A percentile compares a stretch with the other conserved stretches of the same genome.
Evolutionary conservation across 2,888 invertebrate species (phyloP).

Genomic region (Rotaria magnacalcarata): DNA sequence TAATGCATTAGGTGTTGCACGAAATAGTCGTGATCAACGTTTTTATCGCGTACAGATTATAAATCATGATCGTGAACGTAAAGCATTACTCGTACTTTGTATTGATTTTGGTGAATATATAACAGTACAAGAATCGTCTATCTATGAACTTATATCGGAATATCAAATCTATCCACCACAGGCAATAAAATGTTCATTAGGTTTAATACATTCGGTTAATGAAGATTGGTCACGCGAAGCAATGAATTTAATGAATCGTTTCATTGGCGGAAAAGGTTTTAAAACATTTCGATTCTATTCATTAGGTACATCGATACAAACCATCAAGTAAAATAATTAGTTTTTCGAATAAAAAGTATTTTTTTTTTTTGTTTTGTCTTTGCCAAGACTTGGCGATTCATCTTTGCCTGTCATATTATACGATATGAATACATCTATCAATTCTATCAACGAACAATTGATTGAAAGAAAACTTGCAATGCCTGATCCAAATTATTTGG

Average conservation of each 20-base stretch:
- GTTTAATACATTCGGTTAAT: background rate
- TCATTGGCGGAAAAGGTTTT: background rate
- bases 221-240: conserved; percentile 26
- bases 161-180: conserved; percentile 14
- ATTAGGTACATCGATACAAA: background rate
- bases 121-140: background rate
- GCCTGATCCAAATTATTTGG: background rate
- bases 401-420: background rate
- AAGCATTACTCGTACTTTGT: background rate
- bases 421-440: background rate
- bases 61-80: background rate
- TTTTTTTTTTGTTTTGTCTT: background rate
- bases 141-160: conserved; percentile 5
- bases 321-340: background rate
- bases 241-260: background rate
- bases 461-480: background rate
- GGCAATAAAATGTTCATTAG: background rate
- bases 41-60: conserved; percentile 19
- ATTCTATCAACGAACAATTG: conserved; percentile 10
- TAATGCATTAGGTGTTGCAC: background rate
- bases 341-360: background rate
- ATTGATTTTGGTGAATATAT: conserved; percentile 13
- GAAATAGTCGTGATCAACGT: background rate
- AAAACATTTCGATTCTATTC: conserved; percentile 25
- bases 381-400: background rate